Evolutionary conservation across 2,888 invertebrate species (phyloP), one percentile per base, ranked within the genome.

Genomic region (Leptinotarsa peninsularis): DNA sequence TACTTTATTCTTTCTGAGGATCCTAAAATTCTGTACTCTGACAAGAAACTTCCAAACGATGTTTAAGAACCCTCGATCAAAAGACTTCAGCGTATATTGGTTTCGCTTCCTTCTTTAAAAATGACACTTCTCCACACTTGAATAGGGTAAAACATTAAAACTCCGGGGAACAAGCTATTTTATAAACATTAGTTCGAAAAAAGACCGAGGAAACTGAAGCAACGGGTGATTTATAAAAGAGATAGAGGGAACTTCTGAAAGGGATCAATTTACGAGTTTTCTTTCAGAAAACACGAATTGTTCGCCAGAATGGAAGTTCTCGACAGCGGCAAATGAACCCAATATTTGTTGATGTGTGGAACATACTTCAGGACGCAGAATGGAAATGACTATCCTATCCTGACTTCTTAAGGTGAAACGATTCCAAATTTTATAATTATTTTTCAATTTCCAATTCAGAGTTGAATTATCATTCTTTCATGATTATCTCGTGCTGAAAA

Each of bases 221-320:
- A 18, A 18, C 67, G 68, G 33, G 66, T 67, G 74, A 74, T 72
- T 75, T 72, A 71, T 75, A 68, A 72, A 72, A 72, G 63, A 68
- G 75, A 75, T 72, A 72, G 66, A 66, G 68, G 63, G 50, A 75
- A 75, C 60, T 75, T 75, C 67, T 56, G 67, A 75, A 71, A 75
- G 52, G 74, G 71, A 75, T 71, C 74, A 71, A 75, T 75, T 75
- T 75, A 75, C 67, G 71, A 75, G 58, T 71, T 75, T 74, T 67
- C 74, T 71, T 75, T 71, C 43, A 67, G 52, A 50, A 66, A 71
- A 71, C 71, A 60, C 52, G 67, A 52, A 58, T 71, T 56, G 74
- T 58, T 75, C 67, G 67, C 18, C 54, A 66, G 63, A 70, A 69
- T 60, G 74, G 71, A 74, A 75, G 67, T 71, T 67, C 50, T 56